phyloP scores from a whole-genome alignment of 2,797 vertebrate species.

The Sciurus carolinensis region DNA sequence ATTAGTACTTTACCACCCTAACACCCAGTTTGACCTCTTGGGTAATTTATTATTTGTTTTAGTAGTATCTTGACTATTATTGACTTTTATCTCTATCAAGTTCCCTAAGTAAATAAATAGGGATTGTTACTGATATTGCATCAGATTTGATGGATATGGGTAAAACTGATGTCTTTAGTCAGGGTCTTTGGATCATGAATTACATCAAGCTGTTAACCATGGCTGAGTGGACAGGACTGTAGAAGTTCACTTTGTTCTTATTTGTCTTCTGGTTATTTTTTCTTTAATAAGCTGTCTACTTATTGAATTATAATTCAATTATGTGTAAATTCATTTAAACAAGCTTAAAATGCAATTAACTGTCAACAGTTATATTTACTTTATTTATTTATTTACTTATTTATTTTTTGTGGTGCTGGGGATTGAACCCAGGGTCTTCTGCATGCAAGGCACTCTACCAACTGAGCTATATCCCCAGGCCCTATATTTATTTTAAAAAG shows the following conservation, averaged over 20 bases:
- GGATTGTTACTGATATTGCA: background rate
- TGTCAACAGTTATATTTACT: constrained; percentile 13
- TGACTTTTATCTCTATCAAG: background rate
- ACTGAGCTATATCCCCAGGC: too few species aligned
- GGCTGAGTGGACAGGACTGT: background rate
- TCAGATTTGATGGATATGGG: background rate
- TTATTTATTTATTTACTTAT: background rate
- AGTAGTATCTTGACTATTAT: background rate
- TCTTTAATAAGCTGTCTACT: background rate
- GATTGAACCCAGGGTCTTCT: too few species aligned
- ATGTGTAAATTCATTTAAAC: background rate
- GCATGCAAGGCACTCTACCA: too few species aligned
- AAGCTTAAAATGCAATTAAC: background rate
- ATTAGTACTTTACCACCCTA: background rate
- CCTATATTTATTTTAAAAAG: background rate
- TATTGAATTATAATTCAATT: background rate
- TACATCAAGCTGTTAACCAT: background rate
- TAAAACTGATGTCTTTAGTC: background rate
- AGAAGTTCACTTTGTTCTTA: background rate
- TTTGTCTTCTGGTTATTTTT: background rate
- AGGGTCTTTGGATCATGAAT: background rate
- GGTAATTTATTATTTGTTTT: constrained; percentile 22
- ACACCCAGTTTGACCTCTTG: background rate
- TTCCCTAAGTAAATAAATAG: constrained; percentile 5
- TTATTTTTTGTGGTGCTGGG: too few species aligned